Conservation (phyloP, 2,888 invertebrate genomes). For the Leptinotarsa juncta region DNA sequence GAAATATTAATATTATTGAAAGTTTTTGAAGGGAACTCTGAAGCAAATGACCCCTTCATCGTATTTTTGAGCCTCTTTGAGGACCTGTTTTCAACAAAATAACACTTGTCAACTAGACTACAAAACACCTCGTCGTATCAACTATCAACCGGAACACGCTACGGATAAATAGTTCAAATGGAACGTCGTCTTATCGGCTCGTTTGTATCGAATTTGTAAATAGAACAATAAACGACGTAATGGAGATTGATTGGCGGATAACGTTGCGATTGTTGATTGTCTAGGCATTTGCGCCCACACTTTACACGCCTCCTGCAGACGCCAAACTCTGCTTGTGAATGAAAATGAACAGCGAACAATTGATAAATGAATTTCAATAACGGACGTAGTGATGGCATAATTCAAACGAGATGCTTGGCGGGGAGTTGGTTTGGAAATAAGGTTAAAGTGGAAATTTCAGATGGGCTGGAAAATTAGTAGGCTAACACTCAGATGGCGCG, state of each 20-base stretch:
- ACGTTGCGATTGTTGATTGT: conserved; percentile 25
- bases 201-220: conserved; percentile 27
- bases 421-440: not conserved
- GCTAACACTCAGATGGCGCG: too few relatives aligned
- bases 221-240: conserved; percentile 28
- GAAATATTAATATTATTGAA: too few relatives aligned
- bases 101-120: not conserved
- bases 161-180: conserved; percentile 21
- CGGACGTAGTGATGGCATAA: not conserved
- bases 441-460: not conserved
- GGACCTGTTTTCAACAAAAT: too few relatives aligned
- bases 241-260: conserved; percentile 34
- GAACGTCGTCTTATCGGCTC: conserved; percentile 13
- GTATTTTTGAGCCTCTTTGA: too few relatives aligned
- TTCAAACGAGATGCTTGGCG: not conserved
- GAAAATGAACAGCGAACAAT: conserved; percentile 31
- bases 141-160: conserved; percentile 15
- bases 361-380: conserved; percentile 24
- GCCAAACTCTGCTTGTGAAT: not conserved
- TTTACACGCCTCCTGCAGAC: not conserved
- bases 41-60: too few relatives aligned
- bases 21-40: too few relatives aligned
- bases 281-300: conserved; percentile 21
- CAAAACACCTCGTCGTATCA: conserved; percentile 12
- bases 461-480: too few relatives aligned